A percentile compares a stretch with the other conserved stretches of the same genome.
phyloP scores from a whole-genome alignment of 2,797 vertebrate species.

The Sebastes minor region DNA sequence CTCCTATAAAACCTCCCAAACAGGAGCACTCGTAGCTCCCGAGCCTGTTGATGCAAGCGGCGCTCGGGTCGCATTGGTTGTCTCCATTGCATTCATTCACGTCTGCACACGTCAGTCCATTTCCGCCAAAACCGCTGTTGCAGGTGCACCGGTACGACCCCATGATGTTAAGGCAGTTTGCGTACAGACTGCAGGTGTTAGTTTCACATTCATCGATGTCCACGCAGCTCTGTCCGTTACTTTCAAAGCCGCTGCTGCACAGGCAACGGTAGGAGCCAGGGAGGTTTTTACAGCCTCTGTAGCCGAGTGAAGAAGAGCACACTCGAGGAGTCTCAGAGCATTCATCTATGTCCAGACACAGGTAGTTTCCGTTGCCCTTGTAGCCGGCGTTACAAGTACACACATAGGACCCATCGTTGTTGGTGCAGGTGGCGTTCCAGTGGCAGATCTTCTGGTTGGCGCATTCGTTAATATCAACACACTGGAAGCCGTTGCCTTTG shows the following conservation, averaged over 20 bases:
- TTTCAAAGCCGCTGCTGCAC: slow-evolving; percentile 81
- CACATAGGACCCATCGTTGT: slow-evolving; percentile 83
- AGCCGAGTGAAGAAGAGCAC: slow-evolving; percentile 77
- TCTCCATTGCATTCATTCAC: slow-evolving; percentile 81
- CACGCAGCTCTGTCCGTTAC: slow-evolving; percentile 76
- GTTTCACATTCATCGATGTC: slow-evolving; percentile 84
- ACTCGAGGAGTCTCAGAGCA: slow-evolving; percentile 81
- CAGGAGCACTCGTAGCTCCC: slow-evolving; percentile 84
- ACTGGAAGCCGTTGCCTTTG: slow-evolving; percentile 78
- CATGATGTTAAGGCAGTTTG: slow-evolving; percentile 77
- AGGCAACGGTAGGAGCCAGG: slow-evolving; percentile 82
- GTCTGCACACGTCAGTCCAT: slow-evolving; percentile 82
- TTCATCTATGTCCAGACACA: slow-evolving; percentile 87
- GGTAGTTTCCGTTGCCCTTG: slow-evolving; percentile 88
- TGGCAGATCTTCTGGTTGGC: slow-evolving; percentile 74
- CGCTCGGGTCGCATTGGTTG: slow-evolving; percentile 76
- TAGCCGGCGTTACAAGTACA: slow-evolving; percentile 85
- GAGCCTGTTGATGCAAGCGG: slow-evolving; percentile 81
- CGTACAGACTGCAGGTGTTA: slow-evolving; percentile 79
- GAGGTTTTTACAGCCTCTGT: slow-evolving; percentile 84
- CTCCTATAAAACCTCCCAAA: slow-evolving; percentile 76
- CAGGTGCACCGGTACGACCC: slow-evolving; percentile 84
- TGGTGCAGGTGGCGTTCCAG: slow-evolving; percentile 87
- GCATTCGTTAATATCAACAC: slow-evolving; percentile 83
- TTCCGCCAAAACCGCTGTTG: slow-evolving; percentile 80